Evolutionary conservation across 2,888 invertebrate species (phyloP), one percentile per base, ranked within the genome.

Genomic region (Eilema caniola): DNA sequence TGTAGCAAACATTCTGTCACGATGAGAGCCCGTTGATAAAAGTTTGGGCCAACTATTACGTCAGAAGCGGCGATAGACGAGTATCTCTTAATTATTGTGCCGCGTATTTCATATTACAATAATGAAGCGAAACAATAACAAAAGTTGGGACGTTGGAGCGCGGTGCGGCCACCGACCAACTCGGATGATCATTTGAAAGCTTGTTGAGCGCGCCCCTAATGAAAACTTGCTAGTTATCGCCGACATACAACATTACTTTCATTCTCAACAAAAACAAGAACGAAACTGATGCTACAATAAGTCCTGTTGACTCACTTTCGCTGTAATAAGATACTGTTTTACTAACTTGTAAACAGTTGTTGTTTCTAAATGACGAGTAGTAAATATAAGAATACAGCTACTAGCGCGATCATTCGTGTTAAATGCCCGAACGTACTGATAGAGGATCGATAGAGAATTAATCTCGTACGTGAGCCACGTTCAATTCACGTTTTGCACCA

Each of bases 91-190:
- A 95, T 94, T 94, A 95, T 92, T 89, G 89, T 88, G 89, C 90
- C 90, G 89, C 91, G 92, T 93, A 94, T 93, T 94, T 92, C 90
- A 90, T 93, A 94, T 94, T 93, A 94, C 93, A 94, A 93, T 95
- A 95, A 95, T 94, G 93, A 94, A 95, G 90, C 87, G 90, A 92
- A 94, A 94, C 93, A 94, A 95, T 94, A 94, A 94, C 92, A 92
- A 93, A 95, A 95, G 93, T 95, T 94, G 90, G 90, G 92, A 90
- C 90, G 89, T 81, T 87, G 90, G 86, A 87, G 88, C 88, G 87
- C 88, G 89, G 87, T 88, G 86, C 88, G 89, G 89, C 87, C 88
- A 84, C 87, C 87, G 90, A 86, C 86, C 90, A 92, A 92, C 91
- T 92, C 90, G 81, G 86, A 88, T 92, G 93, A 92, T 93, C 92